A percentile compares a stretch with the other conserved stretches of the same genome.
Conservation (phyloP, 2,797 vertebrate genomes). For the Sus cebifrons region DNA sequence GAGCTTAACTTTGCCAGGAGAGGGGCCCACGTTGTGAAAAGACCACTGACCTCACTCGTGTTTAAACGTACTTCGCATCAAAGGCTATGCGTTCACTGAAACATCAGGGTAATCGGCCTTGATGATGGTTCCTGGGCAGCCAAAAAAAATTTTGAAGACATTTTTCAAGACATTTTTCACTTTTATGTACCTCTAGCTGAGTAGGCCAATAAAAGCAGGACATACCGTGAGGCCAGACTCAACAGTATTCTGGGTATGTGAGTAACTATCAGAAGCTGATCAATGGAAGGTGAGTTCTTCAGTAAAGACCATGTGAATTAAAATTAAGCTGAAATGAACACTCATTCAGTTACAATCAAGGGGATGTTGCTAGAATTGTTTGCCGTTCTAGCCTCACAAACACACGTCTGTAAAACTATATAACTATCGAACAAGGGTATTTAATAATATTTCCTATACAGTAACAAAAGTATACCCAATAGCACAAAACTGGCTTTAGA, state of each 20-base stretch:
- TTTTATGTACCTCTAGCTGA: not conserved
- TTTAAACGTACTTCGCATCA: not conserved
- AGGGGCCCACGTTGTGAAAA: not conserved
- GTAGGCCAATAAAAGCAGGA: not conserved
- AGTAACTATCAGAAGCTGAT: not conserved
- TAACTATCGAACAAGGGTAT: not conserved
- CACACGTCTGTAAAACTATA: not conserved
- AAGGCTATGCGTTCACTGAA: not conserved
- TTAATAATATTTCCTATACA: not conserved
- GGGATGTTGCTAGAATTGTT: not conserved
- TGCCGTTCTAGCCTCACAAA: not conserved
- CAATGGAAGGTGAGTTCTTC: not conserved
- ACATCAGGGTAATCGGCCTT: not conserved
- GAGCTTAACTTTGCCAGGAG: not conserved
- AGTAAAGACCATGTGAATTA: not conserved
- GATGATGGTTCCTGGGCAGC: not conserved
- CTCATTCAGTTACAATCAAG: not conserved
- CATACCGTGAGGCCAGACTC: not conserved
- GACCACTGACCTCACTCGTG: not conserved
- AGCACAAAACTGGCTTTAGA: not conserved
- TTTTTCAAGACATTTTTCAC: not conserved
- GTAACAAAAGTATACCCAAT: not conserved
- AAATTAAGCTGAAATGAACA: not conserved
- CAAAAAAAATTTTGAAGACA: not conserved
- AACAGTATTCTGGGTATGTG: not conserved